A percentile compares a stretch with the other conserved stretches of the same genome.
Conservation (phyloP, 2,113 vertebrate genomes). For the Melanostigma gelatinosum region DNA sequence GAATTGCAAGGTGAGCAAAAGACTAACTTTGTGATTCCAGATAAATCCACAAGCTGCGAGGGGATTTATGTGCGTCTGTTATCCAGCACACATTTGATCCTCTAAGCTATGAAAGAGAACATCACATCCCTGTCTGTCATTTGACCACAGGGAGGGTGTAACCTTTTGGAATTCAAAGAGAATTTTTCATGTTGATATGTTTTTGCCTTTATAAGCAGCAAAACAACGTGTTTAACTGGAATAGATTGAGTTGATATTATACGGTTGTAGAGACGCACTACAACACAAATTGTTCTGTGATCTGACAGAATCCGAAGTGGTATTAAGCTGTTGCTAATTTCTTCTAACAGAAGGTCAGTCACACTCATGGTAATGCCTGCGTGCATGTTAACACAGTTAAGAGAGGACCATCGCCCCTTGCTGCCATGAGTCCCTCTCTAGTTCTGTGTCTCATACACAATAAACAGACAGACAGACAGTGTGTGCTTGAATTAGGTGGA, state of each 20-base stretch:
- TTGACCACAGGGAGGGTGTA: constrained; percentile 66
- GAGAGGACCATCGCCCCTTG: background rate
- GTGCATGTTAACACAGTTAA: constrained; percentile 19
- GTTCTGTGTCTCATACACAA: constrained; percentile 7
- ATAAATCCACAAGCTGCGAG: constrained; percentile 47
- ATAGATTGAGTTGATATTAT: constrained; percentile 34
- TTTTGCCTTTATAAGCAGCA: constrained; percentile 51
- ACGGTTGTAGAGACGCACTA: constrained; percentile 2
- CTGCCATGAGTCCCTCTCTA: constrained; percentile 1
- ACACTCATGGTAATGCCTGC: background rate
- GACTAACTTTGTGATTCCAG: constrained; percentile 24
- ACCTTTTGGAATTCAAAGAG: constrained; percentile 72
- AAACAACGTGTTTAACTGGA: constrained; percentile 60
- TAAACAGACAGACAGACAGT: constrained; percentile 21
- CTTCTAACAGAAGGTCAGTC: constrained; percentile 23
- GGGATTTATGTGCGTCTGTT: constrained; percentile 54
- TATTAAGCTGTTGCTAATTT: constrained; percentile 33
- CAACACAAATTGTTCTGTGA: constrained; percentile 34
- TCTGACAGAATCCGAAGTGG: constrained; percentile 24
- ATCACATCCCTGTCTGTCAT: constrained; percentile 71
- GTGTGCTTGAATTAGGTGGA: constrained; percentile 29
- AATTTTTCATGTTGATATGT: constrained; percentile 68
- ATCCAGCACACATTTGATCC: constrained; percentile 63
- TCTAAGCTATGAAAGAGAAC: constrained; percentile 61
- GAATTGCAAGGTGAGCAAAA: constrained; percentile 25